These are phyloP conservation scores for Goniozus legneri DNA, from an alignment of 1,140 invertebrate genomes.

Conservation along the genomic window DNA sequence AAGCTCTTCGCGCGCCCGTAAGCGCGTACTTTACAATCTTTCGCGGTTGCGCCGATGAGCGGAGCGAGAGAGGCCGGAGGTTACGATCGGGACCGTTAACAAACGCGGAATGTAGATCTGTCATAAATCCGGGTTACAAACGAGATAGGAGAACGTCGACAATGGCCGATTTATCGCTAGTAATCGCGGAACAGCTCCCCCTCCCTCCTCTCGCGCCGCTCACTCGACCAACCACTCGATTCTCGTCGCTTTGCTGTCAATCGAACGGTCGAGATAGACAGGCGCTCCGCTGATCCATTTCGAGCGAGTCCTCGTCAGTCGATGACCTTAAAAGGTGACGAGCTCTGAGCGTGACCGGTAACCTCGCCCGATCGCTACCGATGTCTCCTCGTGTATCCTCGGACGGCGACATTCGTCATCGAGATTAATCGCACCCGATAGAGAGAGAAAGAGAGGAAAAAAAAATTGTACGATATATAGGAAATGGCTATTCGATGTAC, in stretches of 20 bases:
- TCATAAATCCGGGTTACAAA: conserved; percentile 16
- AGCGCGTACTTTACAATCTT: too few species aligned
- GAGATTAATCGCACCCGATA: too few species aligned
- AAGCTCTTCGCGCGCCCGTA: too few species aligned
- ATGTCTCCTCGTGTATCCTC: too few species aligned
- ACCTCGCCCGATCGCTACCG: background rate
- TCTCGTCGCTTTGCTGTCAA: too few species aligned
- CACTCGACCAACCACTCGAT: background rate
- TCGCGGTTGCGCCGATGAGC: background rate
- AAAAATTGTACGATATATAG: too few species aligned
- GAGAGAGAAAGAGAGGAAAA: too few species aligned
- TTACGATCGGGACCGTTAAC: conserved; percentile 15
- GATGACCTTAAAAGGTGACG: conserved; percentile 16
- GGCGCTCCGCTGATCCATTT: background rate
- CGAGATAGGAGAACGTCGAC: conserved; percentile 11
- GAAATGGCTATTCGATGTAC: too few species aligned
- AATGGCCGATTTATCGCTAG: conserved; percentile 16
- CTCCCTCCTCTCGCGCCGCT: conserved; percentile 10
- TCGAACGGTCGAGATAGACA: conserved; percentile 2
- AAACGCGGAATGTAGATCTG: conserved; percentile 8
- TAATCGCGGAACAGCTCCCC: conserved; percentile 10
- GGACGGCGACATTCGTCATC: too few species aligned
- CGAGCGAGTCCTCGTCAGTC: conserved; percentile 10
- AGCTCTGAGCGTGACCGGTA: conserved; percentile 10
- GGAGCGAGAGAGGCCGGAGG: conserved; percentile 1